These are phyloP conservation scores for Acipenser transmontanus DNA, from an alignment of 2,797 vertebrate species.

Conservation along the genomic window DNA sequence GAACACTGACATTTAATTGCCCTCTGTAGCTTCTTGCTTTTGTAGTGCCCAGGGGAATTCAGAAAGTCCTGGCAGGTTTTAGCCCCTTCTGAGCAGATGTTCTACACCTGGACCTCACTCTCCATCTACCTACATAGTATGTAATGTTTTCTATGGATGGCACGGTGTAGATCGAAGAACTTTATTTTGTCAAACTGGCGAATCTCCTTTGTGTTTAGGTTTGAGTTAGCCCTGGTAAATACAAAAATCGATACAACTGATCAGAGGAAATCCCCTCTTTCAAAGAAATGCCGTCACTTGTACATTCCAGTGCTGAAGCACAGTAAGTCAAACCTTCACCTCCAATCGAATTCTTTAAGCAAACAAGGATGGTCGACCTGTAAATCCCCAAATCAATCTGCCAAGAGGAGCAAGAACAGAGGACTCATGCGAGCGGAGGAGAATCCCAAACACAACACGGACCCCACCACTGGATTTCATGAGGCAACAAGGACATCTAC, in stretches of 20 bases:
- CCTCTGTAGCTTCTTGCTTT: constrained; percentile 39
- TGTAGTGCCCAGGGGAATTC: constrained; percentile 4
- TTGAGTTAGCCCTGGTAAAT: too few relatives aligned
- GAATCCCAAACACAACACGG: constrained; percentile 14
- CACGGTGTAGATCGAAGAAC: too few relatives aligned
- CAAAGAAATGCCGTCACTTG: too few relatives aligned
- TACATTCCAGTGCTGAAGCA: too few relatives aligned
- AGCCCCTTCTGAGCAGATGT: background rate
- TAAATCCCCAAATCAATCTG: constrained; percentile 36
- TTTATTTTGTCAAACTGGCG: too few relatives aligned
- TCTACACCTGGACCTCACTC: background rate
- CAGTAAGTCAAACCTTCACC: background rate
- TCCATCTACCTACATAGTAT: background rate
- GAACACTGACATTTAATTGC: constrained; percentile 44
- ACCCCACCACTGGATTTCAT: constrained; percentile 18
- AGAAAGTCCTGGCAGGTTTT: constrained; percentile 5
- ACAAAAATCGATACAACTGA: too few relatives aligned
- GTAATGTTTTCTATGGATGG: too few relatives aligned
- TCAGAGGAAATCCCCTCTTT: too few relatives aligned
- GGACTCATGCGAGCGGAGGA: constrained; percentile 28
- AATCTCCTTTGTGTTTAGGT: too few relatives aligned
- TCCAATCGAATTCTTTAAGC: constrained; percentile 20
- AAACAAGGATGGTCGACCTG: background rate
- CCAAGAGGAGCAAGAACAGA: constrained; percentile 7
- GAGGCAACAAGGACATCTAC: constrained; percentile 35